Evolutionary conservation across 2,888 invertebrate species (phyloP).

Genomic region (Andrena flavipes): DNA sequence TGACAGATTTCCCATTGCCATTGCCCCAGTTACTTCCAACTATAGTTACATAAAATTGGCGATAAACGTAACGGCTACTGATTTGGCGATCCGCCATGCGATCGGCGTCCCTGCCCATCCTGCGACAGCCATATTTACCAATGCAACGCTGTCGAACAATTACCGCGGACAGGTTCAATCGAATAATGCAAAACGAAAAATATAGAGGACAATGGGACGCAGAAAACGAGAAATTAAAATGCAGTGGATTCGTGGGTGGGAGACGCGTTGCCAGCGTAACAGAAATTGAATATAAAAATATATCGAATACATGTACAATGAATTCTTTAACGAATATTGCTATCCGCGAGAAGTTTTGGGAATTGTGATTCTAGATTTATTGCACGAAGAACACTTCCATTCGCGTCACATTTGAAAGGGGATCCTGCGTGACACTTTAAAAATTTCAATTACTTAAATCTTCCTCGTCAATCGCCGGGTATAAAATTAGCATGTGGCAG

Average conservation of each 20-base stretch:
- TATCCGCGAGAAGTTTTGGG: neutral
- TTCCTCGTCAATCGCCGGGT: no score
- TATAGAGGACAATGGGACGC: neutral
- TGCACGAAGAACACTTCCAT: no score
- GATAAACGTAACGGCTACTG: slow-evolving; percentile 49
- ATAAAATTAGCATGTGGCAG: no score
- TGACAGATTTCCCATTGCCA: slow-evolving; percentile 42
- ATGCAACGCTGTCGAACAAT: slow-evolving; percentile 44
- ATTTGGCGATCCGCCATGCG: slow-evolving; percentile 53
- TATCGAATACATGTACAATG: neutral
- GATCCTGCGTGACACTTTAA: no score
- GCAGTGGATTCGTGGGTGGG: neutral
- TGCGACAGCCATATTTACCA: slow-evolving; percentile 32
- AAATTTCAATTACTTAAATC: no score
- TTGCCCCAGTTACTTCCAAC: slow-evolving; percentile 46
- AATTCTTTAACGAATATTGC: neutral
- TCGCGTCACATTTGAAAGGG: no score
- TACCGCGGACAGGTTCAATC: slow-evolving; percentile 37
- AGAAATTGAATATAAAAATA: neutral
- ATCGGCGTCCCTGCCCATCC: slow-evolving; percentile 30
- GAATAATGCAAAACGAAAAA: slow-evolving; percentile 11
- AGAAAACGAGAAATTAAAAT: neutral
- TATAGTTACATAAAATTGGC: slow-evolving; percentile 44
- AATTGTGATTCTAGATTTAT: neutral
- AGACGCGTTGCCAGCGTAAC: neutral